Base-by-base conservation (phyloP, 2,797 vertebrate genomes). In the Yasuhikotakia modesta region DNA sequence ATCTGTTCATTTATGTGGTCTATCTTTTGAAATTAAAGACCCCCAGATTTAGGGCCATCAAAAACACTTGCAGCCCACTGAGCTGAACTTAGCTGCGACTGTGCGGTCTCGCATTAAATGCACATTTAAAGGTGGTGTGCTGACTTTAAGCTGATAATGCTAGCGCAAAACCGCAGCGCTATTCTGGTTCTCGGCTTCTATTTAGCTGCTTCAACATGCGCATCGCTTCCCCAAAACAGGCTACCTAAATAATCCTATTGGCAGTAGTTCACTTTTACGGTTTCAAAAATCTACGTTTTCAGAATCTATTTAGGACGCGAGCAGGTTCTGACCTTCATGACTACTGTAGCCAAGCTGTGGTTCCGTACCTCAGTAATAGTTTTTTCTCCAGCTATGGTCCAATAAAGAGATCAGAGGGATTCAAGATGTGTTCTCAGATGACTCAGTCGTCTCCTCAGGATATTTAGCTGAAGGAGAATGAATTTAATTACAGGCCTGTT, bases 351-450 rank as follows among this genome's bases (percentile, higher is more conserved):
- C 60, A 32, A 63, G 32, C 30, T 27, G 2, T 30, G 13, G 4
- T 13, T 60, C 14, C 13, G 8, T 27, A 30, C 57, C 13, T 14
- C 57, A 60, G 6, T 16, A 35, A 35, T 35, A n/a, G 58, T 60
- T 61, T 32, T 32, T 17, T 60, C 14, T 35, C 32, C 27, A 63
- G 58, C 27, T 61, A n/a, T 61, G 58, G 60, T 63, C 16, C 60
- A 63, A n/a, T 63, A 63, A 63, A 63, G 16, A 17, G 27, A 35
- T 63, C 16, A 63, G 16, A 35, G 32, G 60, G 60, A 63, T 63
- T 63, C 16, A 10, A 16, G 17, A 63, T 63, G 27, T 32, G 16
- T 63, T 63, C 60, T 35, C 35, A 35, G 60, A 63, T 63, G 60
- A 63, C 60, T 63, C 60, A 35, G 32, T 32, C 6, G n/a, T 58